Base-by-base conservation (phyloP, 2,113 vertebrate species). In the Lagopus leucura region DNA sequence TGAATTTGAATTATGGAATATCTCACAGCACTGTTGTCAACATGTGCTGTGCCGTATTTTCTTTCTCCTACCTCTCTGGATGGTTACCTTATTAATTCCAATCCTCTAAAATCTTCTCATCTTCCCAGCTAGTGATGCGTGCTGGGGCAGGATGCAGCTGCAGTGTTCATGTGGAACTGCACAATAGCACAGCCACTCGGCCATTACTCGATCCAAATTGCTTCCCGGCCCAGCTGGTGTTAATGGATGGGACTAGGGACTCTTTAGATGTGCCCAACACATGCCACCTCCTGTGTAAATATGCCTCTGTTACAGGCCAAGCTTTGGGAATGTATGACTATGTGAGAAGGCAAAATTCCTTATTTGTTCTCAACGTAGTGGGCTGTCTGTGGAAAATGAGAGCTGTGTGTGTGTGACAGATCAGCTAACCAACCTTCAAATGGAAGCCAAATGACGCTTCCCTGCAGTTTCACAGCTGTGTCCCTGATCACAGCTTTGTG, bases 361-460 rank as follows among this genome's bases (percentile, higher is more conserved):
- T 74, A 84, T 94, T 96, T 96, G 82, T 88, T 94, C 82, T 90
- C 48, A 42, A 58, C 18, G 16, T 94, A 86, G 90, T 86, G 82
- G 70, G 80, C 88, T 78, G 91, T 95, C 88, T 91, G 72, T 77
- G 73, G 93, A 86, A 96, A 95, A 92, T 78, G 69, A 90, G 87
- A 92, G 72, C 88, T 75, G n/a, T 69, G 34, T 76, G n/a, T 76
- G 77, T 75, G 27, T 86, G 88, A 96, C 93, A 94, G 88, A 86
- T 88, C 86, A 94, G 86, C 90, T 93, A 94, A 89, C 82, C 80
- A 92, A 93, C 76, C 85, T 96, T 97, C 93, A 93, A 90, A 95
- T 94, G 93, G 88, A 92, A 95, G 93, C 88, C 90, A 95, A 88
- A 92, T 94, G 86, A 94, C 80, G 76, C 82, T 93, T 93, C 65